Conservation (phyloP, 2,888 invertebrate genomes). For the Euplexia lucipara region DNA sequence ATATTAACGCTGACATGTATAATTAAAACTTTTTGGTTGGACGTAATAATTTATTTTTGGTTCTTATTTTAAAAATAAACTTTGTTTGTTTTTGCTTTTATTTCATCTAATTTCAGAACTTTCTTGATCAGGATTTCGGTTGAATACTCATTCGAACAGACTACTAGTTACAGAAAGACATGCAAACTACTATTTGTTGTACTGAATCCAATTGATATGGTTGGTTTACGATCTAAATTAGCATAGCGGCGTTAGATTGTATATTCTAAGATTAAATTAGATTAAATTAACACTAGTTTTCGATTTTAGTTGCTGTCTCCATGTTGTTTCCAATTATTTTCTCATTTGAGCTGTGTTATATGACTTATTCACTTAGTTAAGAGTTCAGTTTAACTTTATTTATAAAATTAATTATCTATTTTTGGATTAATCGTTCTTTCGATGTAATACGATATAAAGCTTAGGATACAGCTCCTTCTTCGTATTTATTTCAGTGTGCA, state of each 20-base stretch:
- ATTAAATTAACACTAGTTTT: slow-evolving; percentile 38
- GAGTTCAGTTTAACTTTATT: background rate
- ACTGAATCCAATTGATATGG: slow-evolving; percentile 62
- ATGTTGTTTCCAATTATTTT: slow-evolving; percentile 28
- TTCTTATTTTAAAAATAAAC: too few relatives aligned
- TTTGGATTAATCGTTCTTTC: background rate
- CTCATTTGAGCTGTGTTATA: background rate
- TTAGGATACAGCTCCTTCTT: too few relatives aligned
- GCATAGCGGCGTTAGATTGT: slow-evolving; percentile 39
- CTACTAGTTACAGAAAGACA: slow-evolving; percentile 23
- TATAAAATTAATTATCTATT: background rate
- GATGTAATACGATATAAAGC: too few relatives aligned
- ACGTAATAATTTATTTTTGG: too few relatives aligned
- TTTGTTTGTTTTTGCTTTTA: too few relatives aligned
- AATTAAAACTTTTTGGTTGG: too few relatives aligned
- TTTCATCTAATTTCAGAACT: too few relatives aligned
- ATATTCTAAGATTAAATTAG: slow-evolving; percentile 36
- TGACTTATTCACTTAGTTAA: slow-evolving; percentile 3
- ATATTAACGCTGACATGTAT: too few relatives aligned
- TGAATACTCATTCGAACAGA: too few relatives aligned
- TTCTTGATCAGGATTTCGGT: too few relatives aligned
- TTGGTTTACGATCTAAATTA: slow-evolving; percentile 68
- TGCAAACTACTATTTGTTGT: slow-evolving; percentile 33
- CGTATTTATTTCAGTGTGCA: too few relatives aligned
- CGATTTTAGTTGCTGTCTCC: slow-evolving; percentile 27